Percentiles rank a stretch among this genome's conserved stretches.
Conservation (phyloP, 2,888 invertebrate species). For the Metalampra italica region DNA sequence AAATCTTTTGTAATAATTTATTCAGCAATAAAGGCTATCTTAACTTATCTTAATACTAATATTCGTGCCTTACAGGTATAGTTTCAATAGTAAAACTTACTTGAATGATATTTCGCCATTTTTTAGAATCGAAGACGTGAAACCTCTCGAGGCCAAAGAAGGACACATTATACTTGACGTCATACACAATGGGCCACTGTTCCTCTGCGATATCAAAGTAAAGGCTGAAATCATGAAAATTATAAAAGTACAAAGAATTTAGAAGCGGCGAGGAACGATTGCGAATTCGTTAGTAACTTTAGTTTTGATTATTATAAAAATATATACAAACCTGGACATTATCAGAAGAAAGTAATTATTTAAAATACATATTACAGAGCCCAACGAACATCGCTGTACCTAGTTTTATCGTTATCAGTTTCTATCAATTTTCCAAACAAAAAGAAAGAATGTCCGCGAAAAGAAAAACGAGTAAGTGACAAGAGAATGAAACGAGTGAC, state of each 20-base stretch:
- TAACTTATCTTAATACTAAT: no score
- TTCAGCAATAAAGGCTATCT: no score
- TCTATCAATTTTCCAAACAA: neutral
- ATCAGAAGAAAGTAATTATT: conserved; percentile 5
- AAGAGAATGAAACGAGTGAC: no score
- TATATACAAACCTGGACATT: conserved; percentile 32
- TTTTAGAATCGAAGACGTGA: conserved; percentile 93
- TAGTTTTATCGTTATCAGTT: no score
- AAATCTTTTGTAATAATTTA: no score
- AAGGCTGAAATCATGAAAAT: conserved; percentile 40
- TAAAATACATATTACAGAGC: neutral
- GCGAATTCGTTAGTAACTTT: no score
- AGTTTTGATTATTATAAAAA: neutral
- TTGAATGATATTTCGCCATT: conserved; percentile 88
- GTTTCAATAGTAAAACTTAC: conserved; percentile 44
- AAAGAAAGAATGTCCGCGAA: neutral
- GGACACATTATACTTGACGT: conserved; percentile 87
- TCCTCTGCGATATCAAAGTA: conserved; percentile 75
- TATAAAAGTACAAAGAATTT: neutral
- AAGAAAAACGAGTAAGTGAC: no score
- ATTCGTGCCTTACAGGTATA: no score
- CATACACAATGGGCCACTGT: conserved; percentile 89
- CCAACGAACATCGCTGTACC: neutral
- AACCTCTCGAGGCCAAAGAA: conserved; percentile 90
- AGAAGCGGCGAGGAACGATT: no score